Base-by-base conservation (phyloP, 2,797 vertebrate genomes). In the Tenualosa ilisha region DNA sequence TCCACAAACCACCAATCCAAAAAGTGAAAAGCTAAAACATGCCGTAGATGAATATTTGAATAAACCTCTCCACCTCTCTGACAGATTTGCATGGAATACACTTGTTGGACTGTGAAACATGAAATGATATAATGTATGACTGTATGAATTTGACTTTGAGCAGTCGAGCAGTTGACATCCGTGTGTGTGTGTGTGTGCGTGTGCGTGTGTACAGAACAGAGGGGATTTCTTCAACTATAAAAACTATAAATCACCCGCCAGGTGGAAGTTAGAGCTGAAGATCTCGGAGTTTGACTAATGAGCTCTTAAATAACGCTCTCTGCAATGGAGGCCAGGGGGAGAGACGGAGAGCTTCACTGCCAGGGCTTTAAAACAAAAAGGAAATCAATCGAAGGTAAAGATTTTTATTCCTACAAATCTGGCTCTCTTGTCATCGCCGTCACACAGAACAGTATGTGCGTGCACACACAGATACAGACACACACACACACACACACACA, bases 201-300 rank as follows among this genome's bases (percentile, higher is more conserved):
- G 68, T 75, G 37, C 43, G 31, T 43, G 68, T 43, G 37, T 43
- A 20, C 72, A 79, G 72, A 37, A 37, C 24, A 68, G 26, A 79
- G 72, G 72, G 72, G 37, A 46, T 79, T 79, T 79, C 72, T 79
- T 79, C 40, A 79, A 43, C 72, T 22, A 79, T 79, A 79, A 79
- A 79, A 79, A 43, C 72, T 22, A 79, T 79, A 79, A 79, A 79
- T 79, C 72, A 79, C 5, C 20, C 40, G 5, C 37, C 72, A 79
- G 72, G 72, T 79, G 72, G 72, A 79, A 79, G 72, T 46, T 46
- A 11, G 72, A 46, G 7, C 72, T 79, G 72, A 79, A 79, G 72
- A 79, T 6, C 40, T 79, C 72, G 22, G 40, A 22, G 46, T 79
- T 79, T 79, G 72, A 79, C 72, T 46, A 79, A 79, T 79, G 72